Evolutionary conservation across 2,888 invertebrate genomes (phyloP).

Genomic region (Syrphus vitripennis): DNA sequence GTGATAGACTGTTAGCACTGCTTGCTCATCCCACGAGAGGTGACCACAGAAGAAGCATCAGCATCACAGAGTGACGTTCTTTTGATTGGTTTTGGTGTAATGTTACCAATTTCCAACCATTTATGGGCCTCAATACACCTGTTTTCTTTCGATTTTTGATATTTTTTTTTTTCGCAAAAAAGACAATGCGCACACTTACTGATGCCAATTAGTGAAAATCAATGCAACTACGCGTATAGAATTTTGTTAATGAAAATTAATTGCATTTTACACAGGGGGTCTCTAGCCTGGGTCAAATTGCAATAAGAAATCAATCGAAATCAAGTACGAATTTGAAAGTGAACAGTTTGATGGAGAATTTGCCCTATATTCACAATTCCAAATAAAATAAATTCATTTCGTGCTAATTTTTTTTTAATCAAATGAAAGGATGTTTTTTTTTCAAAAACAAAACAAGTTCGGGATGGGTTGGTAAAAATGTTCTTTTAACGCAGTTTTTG

Average conservation of each 20-base stretch:
- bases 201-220: conserved; percentile 62
- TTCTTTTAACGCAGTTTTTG: no score
- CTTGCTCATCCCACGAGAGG: conserved; percentile 18
- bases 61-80: conserved; percentile 56
- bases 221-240: conserved; percentile 53
- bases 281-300: neutral
- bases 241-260: conserved; percentile 42
- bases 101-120: conserved; percentile 66
- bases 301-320: neutral
- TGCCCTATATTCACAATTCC: neutral
- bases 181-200: conserved; percentile 42
- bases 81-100: conserved; percentile 71
- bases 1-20: conserved; percentile 55
- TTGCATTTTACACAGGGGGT: neutral
- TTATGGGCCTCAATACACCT: conserved; percentile 67
- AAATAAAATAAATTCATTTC: neutral
- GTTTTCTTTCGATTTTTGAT: conserved; percentile 22
- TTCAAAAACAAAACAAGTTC: neutral
- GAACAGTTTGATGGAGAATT: neutral
- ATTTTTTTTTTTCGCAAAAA: neutral
- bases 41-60: neutral
- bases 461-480: neutral
- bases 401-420: neutral
- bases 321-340: conserved; percentile 12
- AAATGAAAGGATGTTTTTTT: neutral